phyloP scores from a whole-genome alignment of 2,888 invertebrate genomes.

The Macrophya alboannulata region DNA sequence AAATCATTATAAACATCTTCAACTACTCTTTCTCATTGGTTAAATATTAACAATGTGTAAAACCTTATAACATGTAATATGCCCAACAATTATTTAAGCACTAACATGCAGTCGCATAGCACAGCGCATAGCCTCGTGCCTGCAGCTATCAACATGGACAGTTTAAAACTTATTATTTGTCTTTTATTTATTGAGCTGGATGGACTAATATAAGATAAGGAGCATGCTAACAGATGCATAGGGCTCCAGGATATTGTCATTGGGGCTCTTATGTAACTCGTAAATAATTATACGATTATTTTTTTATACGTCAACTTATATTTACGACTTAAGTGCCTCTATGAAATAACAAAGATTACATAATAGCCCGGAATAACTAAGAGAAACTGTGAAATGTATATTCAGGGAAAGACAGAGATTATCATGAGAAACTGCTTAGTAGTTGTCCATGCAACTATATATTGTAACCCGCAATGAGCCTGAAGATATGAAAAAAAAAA shows the following conservation, averaged over 20 bases:
- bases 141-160: slow-evolving; percentile 73
- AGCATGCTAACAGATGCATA: slow-evolving; percentile 74
- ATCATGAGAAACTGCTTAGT: slow-evolving; percentile 62
- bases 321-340: background rate
- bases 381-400: slow-evolving; percentile 78
- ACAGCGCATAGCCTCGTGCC: slow-evolving; percentile 73
- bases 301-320: background rate
- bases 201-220: slow-evolving; percentile 65
- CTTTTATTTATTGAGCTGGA: slow-evolving; percentile 27
- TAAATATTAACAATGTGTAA: slow-evolving; percentile 33
- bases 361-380: slow-evolving; percentile 74
- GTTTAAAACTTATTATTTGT: slow-evolving; percentile 55
- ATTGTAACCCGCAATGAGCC: slow-evolving; percentile 49
- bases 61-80: slow-evolving; percentile 44
- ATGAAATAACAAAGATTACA: slow-evolving; percentile 63
- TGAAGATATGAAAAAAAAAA: slow-evolving; percentile 28
- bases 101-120: slow-evolving; percentile 76
- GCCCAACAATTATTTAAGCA: slow-evolving; percentile 67
- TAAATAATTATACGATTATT: background rate
- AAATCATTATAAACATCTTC: slow-evolving; percentile 42
- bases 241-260: slow-evolving; percentile 71
- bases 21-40: slow-evolving; percentile 20
- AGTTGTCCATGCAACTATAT: slow-evolving; percentile 74
- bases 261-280: slow-evolving; percentile 75
- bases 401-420: slow-evolving; percentile 61